These are phyloP conservation scores for Chionodraco myersi DNA, from an alignment of 2,113 vertebrate genomes.

Conservation along the genomic window DNA sequence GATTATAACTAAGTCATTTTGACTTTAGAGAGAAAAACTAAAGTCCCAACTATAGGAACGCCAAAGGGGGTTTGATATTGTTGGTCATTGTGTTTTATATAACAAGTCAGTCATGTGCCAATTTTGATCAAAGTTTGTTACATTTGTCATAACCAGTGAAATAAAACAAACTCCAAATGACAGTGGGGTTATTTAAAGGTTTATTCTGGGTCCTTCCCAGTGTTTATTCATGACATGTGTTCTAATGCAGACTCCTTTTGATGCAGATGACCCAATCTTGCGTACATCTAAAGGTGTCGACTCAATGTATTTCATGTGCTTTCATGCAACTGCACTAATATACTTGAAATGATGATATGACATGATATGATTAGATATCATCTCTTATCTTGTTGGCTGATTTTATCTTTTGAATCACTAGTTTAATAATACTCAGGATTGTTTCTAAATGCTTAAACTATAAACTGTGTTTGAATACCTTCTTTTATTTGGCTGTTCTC, in stretches of 20 bases:
- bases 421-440: not conserved
- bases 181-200: not conserved
- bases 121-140: too few relatives aligned
- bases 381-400: not conserved
- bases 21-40: too few relatives aligned
- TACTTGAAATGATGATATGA: too few relatives aligned
- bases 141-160: too few relatives aligned
- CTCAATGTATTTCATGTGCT: too few relatives aligned
- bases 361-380: not conserved
- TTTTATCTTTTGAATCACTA: not conserved
- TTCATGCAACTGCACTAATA: too few relatives aligned
- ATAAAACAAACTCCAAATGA: too few relatives aligned
- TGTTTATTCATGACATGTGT: not conserved
- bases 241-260: not conserved
- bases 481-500: slow-evolving; percentile 4
- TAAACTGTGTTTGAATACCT: not conserved
- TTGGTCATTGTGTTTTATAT: not conserved
- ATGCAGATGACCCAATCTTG: not conserved
- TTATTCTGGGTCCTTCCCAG: not conserved
- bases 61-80: not conserved
- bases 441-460: not conserved
- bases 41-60: too few relatives aligned
- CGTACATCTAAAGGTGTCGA: too few relatives aligned
- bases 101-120: not conserved
- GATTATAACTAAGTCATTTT: too few relatives aligned